Evolutionary conservation across 1,140 invertebrate species (phyloP).

Genomic region (Drosophila fuyamai): DNA sequence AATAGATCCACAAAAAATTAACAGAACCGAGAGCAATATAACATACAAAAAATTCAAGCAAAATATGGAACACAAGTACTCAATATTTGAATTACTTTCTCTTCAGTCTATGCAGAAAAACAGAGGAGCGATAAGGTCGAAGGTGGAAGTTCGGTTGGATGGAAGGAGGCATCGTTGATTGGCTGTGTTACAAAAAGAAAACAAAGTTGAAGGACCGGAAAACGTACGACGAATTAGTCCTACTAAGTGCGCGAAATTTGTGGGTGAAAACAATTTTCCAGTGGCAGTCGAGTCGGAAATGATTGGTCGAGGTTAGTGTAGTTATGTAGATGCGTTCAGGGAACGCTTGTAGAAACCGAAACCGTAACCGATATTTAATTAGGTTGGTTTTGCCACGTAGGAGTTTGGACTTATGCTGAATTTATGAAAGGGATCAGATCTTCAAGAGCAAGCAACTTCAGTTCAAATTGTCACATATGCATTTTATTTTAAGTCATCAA

Average conservation of each 20-base stretch:
- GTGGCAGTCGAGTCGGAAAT: conserved; percentile 9
- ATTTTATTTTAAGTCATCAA: conserved; percentile 40
- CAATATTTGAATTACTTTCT: conserved; percentile 27
- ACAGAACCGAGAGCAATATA: conserved; percentile 30
- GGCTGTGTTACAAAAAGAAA: conserved; percentile 68
- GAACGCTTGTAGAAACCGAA: conserved; percentile 41
- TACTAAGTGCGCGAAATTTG: conserved; percentile 4
- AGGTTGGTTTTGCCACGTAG: conserved; percentile 24
- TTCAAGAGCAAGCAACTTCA: conserved; percentile 42
- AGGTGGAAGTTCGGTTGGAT: conserved; percentile 6
- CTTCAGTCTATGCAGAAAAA: conserved; percentile 32
- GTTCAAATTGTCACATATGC: conserved; percentile 65
- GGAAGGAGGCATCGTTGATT: conserved; percentile 66
- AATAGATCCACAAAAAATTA: conserved; percentile 23
- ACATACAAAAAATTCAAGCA: conserved; percentile 18
- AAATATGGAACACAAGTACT: conserved; percentile 26
- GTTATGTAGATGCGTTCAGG: conserved; percentile 45
- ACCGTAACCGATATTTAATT: conserved; percentile 34
- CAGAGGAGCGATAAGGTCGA: conserved; percentile 4
- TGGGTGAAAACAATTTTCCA: conserved; percentile 15
- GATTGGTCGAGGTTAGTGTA: conserved; percentile 24
- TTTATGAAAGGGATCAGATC: conserved; percentile 11
- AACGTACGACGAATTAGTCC: conserved; percentile 28
- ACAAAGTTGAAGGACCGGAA: conserved; percentile 22
- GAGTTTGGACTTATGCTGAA: conserved; percentile 23